Conservation (phyloP, 2,888 invertebrate species). For the Tachina lurida region DNA sequence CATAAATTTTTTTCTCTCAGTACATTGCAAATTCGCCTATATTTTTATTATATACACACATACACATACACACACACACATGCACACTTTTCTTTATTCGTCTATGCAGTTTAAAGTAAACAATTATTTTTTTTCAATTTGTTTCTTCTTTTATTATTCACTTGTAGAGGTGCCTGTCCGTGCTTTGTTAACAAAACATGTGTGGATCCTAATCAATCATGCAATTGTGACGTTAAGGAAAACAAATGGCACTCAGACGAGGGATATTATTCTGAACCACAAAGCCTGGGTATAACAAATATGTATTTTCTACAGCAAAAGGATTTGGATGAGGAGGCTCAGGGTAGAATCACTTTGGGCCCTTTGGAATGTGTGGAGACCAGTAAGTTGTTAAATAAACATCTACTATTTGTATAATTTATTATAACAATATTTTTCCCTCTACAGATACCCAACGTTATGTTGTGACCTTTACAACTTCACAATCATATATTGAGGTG, state of each 20-base stretch:
- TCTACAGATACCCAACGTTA: conserved; percentile 92
- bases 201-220: conserved; percentile 90
- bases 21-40: neutral
- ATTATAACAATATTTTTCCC: neutral
- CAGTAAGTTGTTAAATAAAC: conserved; percentile 85
- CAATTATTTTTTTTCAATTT: conserved; percentile 42
- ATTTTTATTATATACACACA: conserved; percentile 26
- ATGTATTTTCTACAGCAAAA: conserved; percentile 95
- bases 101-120: conserved; percentile 40
- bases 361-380: conserved; percentile 97
- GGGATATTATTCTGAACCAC: conserved; percentile 91
- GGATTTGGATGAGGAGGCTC: conserved; percentile 91
- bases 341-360: conserved; percentile 93
- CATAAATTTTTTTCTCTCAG: conserved; percentile 40
- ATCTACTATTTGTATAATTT: conserved; percentile 21
- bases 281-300: conserved; percentile 93
- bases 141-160: conserved; percentile 25
- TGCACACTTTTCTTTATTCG: conserved; percentile 8
- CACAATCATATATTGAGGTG: conserved; percentile 95
- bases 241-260: conserved; percentile 95
- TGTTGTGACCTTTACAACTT: conserved; percentile 96
- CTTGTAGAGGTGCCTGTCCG: conserved; percentile 87
- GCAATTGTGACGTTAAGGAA: conserved; percentile 95
- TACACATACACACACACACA: no score
- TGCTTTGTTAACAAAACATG: conserved; percentile 92